These are phyloP conservation scores for Trypoxylon attenuatum DNA, from an alignment of 2,888 invertebrate genomes.

Conservation along the genomic window DNA sequence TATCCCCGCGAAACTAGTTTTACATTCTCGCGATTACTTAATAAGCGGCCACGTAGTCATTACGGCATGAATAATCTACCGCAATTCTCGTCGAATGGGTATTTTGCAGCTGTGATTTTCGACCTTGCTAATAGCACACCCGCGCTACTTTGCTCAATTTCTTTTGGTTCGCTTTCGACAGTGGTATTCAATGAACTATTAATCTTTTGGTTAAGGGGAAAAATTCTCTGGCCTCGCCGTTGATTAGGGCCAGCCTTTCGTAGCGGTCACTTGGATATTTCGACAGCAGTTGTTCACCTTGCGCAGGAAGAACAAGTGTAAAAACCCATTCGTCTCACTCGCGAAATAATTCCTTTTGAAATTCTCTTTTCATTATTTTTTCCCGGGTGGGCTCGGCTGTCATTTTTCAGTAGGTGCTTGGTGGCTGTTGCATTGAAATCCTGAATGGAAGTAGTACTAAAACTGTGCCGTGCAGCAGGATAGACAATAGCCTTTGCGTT, in stretches of 20 bases:
- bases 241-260: too few relatives aligned
- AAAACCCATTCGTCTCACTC: too few relatives aligned
- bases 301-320: too few relatives aligned
- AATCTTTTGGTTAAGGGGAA: too few relatives aligned
- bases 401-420: not conserved
- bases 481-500: slow-evolving; percentile 16
- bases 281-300: too few relatives aligned
- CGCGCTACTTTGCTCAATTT: slow-evolving; percentile 7
- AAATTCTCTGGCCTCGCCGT: too few relatives aligned
- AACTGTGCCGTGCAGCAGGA: not conserved
- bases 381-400: not conserved
- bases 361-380: not conserved
- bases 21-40: not conserved
- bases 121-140: slow-evolving; percentile 11
- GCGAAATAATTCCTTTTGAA: too few relatives aligned
- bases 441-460: not conserved
- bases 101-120: slow-evolving; percentile 15
- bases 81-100: slow-evolving; percentile 13
- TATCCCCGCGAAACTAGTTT: not conserved
- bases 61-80: not conserved
- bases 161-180: not conserved
- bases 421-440: not conserved
- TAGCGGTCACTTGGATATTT: too few relatives aligned
- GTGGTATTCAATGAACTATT: slow-evolving; percentile 31
- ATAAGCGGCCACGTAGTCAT: not conserved